phyloP scores from a whole-genome alignment of 2,113 vertebrate species.

The Panthera leo region DNA sequence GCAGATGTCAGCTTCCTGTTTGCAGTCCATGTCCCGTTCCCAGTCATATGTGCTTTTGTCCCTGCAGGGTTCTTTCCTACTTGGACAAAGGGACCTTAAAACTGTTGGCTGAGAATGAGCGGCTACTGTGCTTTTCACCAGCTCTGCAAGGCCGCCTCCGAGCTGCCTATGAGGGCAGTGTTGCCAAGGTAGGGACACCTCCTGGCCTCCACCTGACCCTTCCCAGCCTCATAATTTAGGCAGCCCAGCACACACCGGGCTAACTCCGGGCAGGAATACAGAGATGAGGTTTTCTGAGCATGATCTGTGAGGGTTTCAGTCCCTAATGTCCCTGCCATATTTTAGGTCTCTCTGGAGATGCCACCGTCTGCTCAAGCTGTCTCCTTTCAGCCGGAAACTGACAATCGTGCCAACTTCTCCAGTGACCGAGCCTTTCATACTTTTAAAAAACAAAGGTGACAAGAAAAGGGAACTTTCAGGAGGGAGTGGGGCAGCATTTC shows the following conservation, averaged over 20 bases:
- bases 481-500: neutral
- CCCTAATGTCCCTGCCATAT: slow-evolving; percentile 43
- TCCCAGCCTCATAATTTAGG: neutral
- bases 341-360: slow-evolving; percentile 89
- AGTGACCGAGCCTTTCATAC: slow-evolving; percentile 97
- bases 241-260: neutral
- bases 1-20: neutral
- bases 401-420: slow-evolving; percentile 96
- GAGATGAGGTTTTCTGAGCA: neutral
- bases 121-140: slow-evolving; percentile 92
- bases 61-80: slow-evolving; percentile 89
- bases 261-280: neutral
- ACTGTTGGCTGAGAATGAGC: slow-evolving; percentile 96
- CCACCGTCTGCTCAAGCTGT: slow-evolving; percentile 94
- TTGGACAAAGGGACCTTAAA: slow-evolving; percentile 95
- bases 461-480: slow-evolving; percentile 30
- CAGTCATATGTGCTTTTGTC: neutral
- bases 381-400: slow-evolving; percentile 97
- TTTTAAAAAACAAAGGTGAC: slow-evolving; percentile 98
- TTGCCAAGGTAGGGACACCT: slow-evolving; percentile 89
- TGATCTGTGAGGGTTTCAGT: neutral
- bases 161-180: slow-evolving; percentile 91
- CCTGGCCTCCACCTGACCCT: neutral
- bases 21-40: neutral
- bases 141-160: slow-evolving; percentile 89